Conservation (phyloP, 2,888 invertebrate species). For the Thyatira batis region DNA sequence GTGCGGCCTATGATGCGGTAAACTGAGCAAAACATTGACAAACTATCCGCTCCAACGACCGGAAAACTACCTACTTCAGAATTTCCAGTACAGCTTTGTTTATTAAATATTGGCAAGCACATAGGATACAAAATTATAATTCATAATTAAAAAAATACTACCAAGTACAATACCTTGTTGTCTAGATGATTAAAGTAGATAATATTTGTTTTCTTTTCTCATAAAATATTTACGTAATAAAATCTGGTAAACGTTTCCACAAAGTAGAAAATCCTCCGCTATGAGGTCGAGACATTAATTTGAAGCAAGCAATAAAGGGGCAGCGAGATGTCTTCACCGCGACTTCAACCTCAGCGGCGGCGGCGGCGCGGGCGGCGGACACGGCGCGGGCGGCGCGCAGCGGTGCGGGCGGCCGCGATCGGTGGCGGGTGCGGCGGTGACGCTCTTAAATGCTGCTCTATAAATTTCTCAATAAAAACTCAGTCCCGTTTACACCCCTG, state of each 20-base stretch:
- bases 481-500: slow-evolving; percentile 32
- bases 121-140: background rate
- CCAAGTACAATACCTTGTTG: background rate
- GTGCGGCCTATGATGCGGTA: slow-evolving; percentile 36
- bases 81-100: background rate
- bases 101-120: background rate
- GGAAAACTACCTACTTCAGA: slow-evolving; percentile 11
- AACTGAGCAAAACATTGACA: slow-evolving; percentile 59
- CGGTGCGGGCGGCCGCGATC: slow-evolving; percentile 27
- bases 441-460: slow-evolving; percentile 70
- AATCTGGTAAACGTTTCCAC: slow-evolving; percentile 70
- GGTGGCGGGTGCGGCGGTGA: slow-evolving; percentile 47
- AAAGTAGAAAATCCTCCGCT: slow-evolving; percentile 70
- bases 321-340: slow-evolving; percentile 70
- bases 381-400: slow-evolving; percentile 12
- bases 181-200: slow-evolving; percentile 28
- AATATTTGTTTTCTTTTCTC: slow-evolving; percentile 51
- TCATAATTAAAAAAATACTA: background rate
- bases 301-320: slow-evolving; percentile 79
- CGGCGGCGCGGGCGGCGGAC: slow-evolving; percentile 4
- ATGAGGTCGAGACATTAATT: slow-evolving; percentile 78
- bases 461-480: slow-evolving; percentile 76
- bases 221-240: slow-evolving; percentile 70
- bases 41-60: slow-evolving; percentile 33
- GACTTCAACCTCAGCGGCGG: slow-evolving; percentile 29